Evolutionary conservation across 2,888 invertebrate species (phyloP).

Genomic region (Pediacus dermestoides): DNA sequence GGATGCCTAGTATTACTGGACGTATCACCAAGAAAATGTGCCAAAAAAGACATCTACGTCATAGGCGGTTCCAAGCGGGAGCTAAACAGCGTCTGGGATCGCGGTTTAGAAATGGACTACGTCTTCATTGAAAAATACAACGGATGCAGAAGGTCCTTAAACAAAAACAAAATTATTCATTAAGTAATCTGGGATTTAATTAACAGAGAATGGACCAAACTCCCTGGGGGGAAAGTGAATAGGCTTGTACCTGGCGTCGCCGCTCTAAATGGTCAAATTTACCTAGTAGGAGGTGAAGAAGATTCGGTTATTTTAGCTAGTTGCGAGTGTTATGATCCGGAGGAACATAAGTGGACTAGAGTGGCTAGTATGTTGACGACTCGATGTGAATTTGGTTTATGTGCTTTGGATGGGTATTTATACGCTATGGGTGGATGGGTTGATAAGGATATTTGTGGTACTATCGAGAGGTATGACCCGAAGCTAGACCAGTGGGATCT

Average conservation of each 20-base stretch:
- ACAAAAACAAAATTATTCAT: no score
- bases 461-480: conserved; percentile 85
- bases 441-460: conserved; percentile 84
- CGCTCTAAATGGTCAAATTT: conserved; percentile 78
- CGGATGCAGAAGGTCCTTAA: conserved; percentile 69
- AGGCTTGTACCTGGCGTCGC: conserved; percentile 84
- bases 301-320: conserved; percentile 85
- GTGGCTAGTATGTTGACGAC: conserved; percentile 74
- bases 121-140: conserved; percentile 82
- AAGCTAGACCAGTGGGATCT: conserved; percentile 72
- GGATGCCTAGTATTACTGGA: conserved; percentile 73
- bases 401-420: conserved; percentile 75
- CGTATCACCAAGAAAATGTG: conserved; percentile 76
- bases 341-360: conserved; percentile 31
- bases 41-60: conserved; percentile 82
- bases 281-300: conserved; percentile 88
- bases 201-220: conserved; percentile 76
- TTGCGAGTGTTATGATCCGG: conserved; percentile 78
- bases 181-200: no score
- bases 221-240: conserved; percentile 77
- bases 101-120: conserved; percentile 73
- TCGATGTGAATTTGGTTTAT: conserved; percentile 85
- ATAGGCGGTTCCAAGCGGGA: conserved; percentile 87
- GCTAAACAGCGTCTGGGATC: conserved; percentile 67
- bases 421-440: conserved; percentile 94